These are phyloP conservation scores for Petrolisthes cinctipes DNA, from an alignment of 2,888 invertebrate species.

Conservation along the genomic window DNA sequence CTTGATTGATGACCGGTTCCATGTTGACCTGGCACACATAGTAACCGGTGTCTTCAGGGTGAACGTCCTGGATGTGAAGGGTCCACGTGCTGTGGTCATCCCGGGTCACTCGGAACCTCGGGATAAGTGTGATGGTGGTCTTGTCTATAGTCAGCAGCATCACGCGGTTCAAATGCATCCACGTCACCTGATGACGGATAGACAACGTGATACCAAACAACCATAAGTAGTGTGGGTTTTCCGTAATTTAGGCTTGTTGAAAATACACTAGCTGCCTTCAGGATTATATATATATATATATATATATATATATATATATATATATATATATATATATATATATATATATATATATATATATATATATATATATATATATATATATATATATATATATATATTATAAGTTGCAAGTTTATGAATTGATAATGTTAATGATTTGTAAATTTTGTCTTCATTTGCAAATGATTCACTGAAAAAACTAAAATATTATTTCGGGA, in stretches of 20 bases:
- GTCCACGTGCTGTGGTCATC: conserved; percentile 94
- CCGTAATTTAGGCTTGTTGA: too few relatives aligned
- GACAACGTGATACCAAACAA: not conserved
- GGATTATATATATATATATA: conserved; percentile 26
- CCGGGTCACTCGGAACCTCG: conserved; percentile 81
- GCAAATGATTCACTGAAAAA: not conserved
- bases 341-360: conserved; percentile 47
- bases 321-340: conserved; percentile 51
- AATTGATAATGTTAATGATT: not conserved
- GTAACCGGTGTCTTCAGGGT: conserved; percentile 90
- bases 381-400: conserved; percentile 11
- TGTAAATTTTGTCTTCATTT: not conserved
- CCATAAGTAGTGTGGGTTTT: not conserved
- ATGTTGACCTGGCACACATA: conserved; percentile 93
- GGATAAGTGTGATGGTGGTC: conserved; percentile 89
- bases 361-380: conserved; percentile 35
- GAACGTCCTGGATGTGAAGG: conserved; percentile 89
- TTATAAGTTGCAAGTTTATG: not conserved
- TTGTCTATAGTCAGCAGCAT: conserved; percentile 94
- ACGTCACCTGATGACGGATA: conserved; percentile 81
- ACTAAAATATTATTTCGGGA: not conserved
- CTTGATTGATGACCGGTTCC: conserved; percentile 94
- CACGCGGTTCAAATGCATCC: conserved; percentile 94
- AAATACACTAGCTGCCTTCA: not conserved
- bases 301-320: conserved; percentile 45